Evolutionary conservation across 2,113 vertebrate genomes (phyloP).

Genomic region (Puntigrus tetrazona): DNA sequence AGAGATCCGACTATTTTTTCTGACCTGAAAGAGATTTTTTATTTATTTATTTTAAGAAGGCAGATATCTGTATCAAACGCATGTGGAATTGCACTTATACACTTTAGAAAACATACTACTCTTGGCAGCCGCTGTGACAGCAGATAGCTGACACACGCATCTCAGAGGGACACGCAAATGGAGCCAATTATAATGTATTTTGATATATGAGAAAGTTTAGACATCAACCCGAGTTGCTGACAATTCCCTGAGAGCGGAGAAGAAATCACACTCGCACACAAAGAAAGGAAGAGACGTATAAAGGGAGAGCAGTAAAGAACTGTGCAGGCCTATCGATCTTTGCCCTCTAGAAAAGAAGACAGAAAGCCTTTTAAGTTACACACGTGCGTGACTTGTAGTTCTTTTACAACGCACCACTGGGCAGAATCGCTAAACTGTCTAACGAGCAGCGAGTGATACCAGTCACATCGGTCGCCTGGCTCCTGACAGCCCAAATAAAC

Average conservation of each 20-base stretch:
- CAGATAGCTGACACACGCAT: constrained; percentile 61
- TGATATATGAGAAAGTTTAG: constrained; percentile 74
- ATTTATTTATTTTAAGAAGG: constrained; percentile 2
- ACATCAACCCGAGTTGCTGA: constrained; percentile 72
- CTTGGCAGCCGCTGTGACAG: constrained; percentile 70
- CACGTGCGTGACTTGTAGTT: constrained; percentile 26
- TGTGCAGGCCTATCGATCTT: neutral
- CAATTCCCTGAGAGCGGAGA: constrained; percentile 65
- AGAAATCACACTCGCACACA: constrained; percentile 60
- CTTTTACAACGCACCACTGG: constrained; percentile 15
- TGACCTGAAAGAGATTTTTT: constrained; percentile 1
- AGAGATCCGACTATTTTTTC: neutral
- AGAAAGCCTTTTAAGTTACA: constrained; percentile 20
- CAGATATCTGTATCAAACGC: constrained; percentile 48
- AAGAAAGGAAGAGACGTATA: neutral
- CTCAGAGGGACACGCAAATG: constrained; percentile 75
- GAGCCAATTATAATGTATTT: constrained; percentile 76
- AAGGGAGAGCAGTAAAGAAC: neutral
- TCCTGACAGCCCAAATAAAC: neutral
- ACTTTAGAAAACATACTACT: constrained; percentile 69
- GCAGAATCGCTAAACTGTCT: constrained; percentile 19
- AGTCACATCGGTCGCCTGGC: neutral
- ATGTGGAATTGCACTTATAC: constrained; percentile 69
- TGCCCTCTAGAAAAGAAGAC: constrained; percentile 30
- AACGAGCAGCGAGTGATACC: neutral